Evolutionary conservation across 2,888 invertebrate genomes (phyloP).

Genomic region (Cheilosia variabilis): DNA sequence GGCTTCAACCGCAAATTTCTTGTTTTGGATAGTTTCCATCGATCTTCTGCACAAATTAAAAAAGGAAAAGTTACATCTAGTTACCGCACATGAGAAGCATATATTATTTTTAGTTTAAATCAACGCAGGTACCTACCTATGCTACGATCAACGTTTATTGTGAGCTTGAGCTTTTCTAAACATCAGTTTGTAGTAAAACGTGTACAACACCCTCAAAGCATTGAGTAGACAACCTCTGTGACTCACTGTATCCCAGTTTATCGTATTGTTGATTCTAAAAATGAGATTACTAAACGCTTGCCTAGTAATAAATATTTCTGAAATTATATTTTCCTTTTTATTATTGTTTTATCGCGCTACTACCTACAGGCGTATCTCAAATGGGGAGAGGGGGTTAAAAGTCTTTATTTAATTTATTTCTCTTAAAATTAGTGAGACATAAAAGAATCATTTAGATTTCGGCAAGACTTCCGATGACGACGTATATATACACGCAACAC

Average conservation of each 20-base stretch:
- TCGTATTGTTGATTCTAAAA: conserved; percentile 54
- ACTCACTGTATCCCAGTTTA: conserved; percentile 46
- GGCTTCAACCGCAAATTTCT: too few species aligned
- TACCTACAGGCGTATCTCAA: background rate
- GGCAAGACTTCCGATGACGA: conserved; percentile 6
- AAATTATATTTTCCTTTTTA: conserved; percentile 45
- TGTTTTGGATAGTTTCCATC: too few species aligned
- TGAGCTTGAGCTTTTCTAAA: too few species aligned
- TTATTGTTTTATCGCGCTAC: conserved; percentile 46
- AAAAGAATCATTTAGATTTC: conserved; percentile 45
- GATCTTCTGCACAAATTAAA: too few species aligned
- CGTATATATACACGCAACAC: background rate
- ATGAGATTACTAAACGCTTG: conserved; percentile 44
- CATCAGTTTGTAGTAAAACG: too few species aligned
- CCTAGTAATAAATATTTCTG: conserved; percentile 54
- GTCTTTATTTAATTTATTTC: conserved; percentile 41
- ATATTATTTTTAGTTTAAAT: too few species aligned
- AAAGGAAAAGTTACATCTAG: too few species aligned
- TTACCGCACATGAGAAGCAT: too few species aligned
- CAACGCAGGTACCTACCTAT: too few species aligned
- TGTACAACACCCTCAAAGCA: too few species aligned
- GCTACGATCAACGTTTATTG: too few species aligned
- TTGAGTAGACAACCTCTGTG: background rate
- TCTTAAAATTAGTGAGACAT: conserved; percentile 26
- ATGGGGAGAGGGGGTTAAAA: conserved; percentile 32